Conservation (phyloP, 2,113 vertebrate species). For the Psilopsiagon aurifrons region DNA sequence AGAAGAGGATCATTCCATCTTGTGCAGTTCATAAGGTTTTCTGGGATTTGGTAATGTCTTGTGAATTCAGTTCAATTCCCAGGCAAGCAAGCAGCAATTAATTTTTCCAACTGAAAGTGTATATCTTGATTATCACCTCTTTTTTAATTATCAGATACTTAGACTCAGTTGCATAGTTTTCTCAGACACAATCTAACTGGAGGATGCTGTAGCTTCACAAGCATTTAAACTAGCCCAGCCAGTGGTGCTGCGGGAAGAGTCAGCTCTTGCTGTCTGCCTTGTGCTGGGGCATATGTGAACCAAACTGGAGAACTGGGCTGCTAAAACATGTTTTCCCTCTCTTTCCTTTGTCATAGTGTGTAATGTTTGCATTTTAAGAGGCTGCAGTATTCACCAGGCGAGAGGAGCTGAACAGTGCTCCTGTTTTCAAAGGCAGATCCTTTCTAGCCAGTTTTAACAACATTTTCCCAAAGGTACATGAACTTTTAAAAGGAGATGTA, state of each 20-base stretch:
- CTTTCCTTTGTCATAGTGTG: not conserved
- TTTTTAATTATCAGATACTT: constrained; percentile 9
- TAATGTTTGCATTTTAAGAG: not conserved
- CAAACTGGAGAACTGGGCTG: not conserved
- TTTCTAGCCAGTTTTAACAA: not conserved
- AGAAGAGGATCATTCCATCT: not conserved
- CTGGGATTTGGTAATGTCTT: not conserved
- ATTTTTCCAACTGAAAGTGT: not conserved
- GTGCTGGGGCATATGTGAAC: not conserved
- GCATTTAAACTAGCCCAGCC: not conserved
- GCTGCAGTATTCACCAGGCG: not conserved
- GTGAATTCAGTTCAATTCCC: not conserved
- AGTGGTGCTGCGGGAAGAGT: not conserved
- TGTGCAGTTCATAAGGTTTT: not conserved
- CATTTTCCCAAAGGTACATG: not conserved
- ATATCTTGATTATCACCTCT: not conserved
- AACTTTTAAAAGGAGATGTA: not conserved
- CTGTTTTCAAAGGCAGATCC: not conserved
- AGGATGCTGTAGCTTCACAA: not conserved
- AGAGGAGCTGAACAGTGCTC: not conserved
- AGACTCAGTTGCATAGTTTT: not conserved
- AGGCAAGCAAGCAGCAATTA: not conserved
- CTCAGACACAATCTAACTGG: not conserved
- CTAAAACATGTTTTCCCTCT: not conserved
- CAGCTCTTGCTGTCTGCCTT: not conserved